Percentiles rank a stretch among this genome's conserved stretches.
Conservation (phyloP, 2,797 vertebrate genomes). For the Tenualosa thibaudeaui region DNA sequence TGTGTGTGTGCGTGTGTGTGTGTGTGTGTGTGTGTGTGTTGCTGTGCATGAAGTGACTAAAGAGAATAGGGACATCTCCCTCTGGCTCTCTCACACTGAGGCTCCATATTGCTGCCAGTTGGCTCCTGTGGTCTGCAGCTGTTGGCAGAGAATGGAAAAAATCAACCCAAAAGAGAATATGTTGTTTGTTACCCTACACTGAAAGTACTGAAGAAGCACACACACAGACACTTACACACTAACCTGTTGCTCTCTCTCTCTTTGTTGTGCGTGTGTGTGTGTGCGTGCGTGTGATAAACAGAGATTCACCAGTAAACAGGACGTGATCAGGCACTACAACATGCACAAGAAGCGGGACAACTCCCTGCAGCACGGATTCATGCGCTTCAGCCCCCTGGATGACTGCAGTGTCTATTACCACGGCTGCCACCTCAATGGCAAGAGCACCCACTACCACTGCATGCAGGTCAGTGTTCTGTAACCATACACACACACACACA, state of each 20-base stretch:
- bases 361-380: constrained; percentile 98
- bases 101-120: constrained; percentile 63
- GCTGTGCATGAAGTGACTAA: constrained; percentile 58
- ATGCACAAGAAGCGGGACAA: constrained; percentile 99
- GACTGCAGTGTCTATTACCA: constrained; percentile 99
- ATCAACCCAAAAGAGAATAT: constrained; percentile 55
- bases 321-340: constrained; percentile 99
- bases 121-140: constrained; percentile 73
- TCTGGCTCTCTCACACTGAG: constrained; percentile 49
- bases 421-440: constrained; percentile 98
- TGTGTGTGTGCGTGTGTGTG: too few species aligned
- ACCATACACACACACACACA: constrained; percentile 57
- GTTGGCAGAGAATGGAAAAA: constrained; percentile 74
- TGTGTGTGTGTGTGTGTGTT: too few species aligned
- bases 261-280: constrained; percentile 31
- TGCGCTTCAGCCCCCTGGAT: constrained; percentile 99
- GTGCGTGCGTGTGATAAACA: constrained; percentile 69
- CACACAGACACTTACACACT: constrained; percentile 59
- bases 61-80: constrained; percentile 55
- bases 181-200: constrained; percentile 70
- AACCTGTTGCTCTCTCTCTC: constrained; percentile 67
- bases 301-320: constrained; percentile 99
- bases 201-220: constrained; percentile 2
- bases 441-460: constrained; percentile 99
- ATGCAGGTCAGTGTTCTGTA: constrained; percentile 82